phyloP scores from a whole-genome alignment of 2,797 vertebrate species.

The Enteromius trimaculatus region DNA sequence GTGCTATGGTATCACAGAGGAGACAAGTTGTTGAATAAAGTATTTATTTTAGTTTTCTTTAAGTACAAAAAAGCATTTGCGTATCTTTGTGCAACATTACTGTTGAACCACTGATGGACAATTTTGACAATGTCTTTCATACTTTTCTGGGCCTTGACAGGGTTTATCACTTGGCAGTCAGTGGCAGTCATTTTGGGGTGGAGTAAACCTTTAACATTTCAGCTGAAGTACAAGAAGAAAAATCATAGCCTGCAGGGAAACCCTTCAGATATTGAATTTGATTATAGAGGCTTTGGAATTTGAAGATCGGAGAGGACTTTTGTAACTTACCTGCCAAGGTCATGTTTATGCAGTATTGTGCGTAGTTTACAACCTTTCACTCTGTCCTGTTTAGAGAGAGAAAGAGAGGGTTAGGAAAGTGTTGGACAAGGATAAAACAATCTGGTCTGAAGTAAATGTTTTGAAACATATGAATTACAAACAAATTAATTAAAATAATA shows the following conservation, averaged over 20 bases:
- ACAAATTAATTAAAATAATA: background rate
- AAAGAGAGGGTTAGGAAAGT: background rate
- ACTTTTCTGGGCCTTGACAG: too few species aligned
- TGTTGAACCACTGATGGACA: too few species aligned
- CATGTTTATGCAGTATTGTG: conserved; percentile 53
- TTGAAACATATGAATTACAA: background rate
- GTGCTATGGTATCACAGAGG: too few species aligned
- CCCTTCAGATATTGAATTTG: background rate
- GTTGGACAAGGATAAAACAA: background rate
- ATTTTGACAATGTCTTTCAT: too few species aligned
- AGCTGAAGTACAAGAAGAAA: background rate
- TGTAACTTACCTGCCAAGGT: conserved; percentile 60
- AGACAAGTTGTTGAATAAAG: too few species aligned
- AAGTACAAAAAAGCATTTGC: too few species aligned
- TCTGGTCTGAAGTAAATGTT: background rate
- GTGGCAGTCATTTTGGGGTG: too few species aligned
- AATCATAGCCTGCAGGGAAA: background rate
- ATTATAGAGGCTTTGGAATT: background rate
- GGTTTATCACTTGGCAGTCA: too few species aligned
- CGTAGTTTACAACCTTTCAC: background rate
- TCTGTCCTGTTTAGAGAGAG: conserved; percentile 18
- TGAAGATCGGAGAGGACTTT: background rate
- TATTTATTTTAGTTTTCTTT: too few species aligned
- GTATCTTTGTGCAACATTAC: too few species aligned
- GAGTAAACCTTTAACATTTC: background rate